Evolutionary conservation across 2,113 vertebrate species (phyloP).

Genomic region (Nematolebias whitei): DNA sequence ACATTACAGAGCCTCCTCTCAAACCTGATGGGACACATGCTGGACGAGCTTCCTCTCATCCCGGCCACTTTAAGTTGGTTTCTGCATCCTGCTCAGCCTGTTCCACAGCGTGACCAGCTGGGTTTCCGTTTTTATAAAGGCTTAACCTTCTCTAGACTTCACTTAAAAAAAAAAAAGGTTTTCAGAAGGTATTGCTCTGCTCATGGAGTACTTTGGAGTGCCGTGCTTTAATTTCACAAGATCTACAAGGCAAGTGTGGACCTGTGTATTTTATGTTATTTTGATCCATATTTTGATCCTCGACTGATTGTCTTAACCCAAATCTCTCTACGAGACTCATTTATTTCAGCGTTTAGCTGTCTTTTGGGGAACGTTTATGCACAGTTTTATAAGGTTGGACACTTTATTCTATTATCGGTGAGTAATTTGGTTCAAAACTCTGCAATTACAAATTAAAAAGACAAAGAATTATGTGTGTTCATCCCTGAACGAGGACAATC

Average conservation of each 20-base stretch:
- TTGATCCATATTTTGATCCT: no score
- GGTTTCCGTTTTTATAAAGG: no score
- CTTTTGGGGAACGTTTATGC: background rate
- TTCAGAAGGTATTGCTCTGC: no score
- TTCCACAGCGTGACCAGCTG: background rate
- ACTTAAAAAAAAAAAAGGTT: no score
- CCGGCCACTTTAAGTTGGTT: background rate
- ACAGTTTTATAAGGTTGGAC: background rate
- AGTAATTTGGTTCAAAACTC: background rate
- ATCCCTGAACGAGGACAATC: background rate
- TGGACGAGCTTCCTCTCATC: background rate
- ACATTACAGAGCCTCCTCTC: background rate
- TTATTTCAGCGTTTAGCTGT: background rate
- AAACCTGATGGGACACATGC: slow-evolving; percentile 3
- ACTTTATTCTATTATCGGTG: no score
- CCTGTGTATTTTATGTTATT: no score
- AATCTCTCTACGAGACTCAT: background rate
- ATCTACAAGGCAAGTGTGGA: no score
- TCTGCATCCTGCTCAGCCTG: slow-evolving; percentile 1
- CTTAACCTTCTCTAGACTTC: no score
- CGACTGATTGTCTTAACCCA: no score
- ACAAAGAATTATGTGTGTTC: no score
- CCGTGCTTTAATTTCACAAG: no score
- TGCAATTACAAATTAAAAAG: background rate
- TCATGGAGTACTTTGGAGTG: no score